Base-by-base conservation (phyloP, 1,140 invertebrate genomes). In the Drosophila pseudoananassae region DNA sequence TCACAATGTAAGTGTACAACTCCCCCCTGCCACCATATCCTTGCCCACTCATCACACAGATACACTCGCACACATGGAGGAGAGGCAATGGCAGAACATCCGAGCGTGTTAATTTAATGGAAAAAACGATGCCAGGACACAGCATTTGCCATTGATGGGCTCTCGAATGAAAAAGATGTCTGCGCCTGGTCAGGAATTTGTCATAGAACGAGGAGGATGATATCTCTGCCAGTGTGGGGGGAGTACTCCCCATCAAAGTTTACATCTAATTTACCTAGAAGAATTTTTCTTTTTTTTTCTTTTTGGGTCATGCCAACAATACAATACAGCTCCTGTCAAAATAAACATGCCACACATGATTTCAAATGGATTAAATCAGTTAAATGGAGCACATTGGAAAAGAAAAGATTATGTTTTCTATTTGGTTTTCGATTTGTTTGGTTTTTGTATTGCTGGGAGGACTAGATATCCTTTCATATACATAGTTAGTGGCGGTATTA, bases 31-130 rank as follows among this genome's bases (percentile, higher is more conserved):
- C 25, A 27, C 25, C 66, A 55, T 51, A 27, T 51, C 33, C 33
- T 36, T 36, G 33, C 8, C 49, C 17, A 27, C 25, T 36, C 17
- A 47, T 14, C 9, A 27, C 4, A 58, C 23, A 54, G 17, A 20
- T 23, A 20, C 43, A 20, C 5, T 40, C 53, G 43, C 15, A 4
- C 33, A 59, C 31, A 20, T 20, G 20, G 20, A 20, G 36, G 29
- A 23, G 38, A 50, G 38, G 36, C 20, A 43, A 29, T 20, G 29
- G 6, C 29, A 33, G 29, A 53, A 85, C 78, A 76, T 73, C 81
- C 68, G 82, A 85, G 80, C 80, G 80, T 84, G 80, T 84, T 87
- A 84, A 84, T 84, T 84, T 84, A 84, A 84, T 84, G 80, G 80
- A 83, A 83, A 83, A 83, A 74, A 74, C 69, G 70, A 74, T 75